phyloP scores from a whole-genome alignment of 1,140 invertebrate species.

The Listronotus oregonensis region DNA sequence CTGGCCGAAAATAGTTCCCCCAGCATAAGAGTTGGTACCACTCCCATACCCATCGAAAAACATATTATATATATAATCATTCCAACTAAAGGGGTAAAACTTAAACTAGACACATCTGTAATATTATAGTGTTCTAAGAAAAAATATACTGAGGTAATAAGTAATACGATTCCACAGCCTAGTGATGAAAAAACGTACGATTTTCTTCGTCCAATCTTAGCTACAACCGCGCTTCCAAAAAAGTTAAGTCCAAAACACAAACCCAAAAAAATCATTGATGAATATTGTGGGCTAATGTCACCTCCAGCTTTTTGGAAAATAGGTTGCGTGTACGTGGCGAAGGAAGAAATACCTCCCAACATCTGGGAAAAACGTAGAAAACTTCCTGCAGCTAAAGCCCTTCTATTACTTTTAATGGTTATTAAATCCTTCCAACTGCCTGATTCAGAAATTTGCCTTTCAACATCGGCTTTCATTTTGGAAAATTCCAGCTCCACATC shows the following conservation, averaged over 20 bases:
- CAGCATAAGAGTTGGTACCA: slow-evolving; percentile 47
- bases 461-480: slow-evolving; percentile 30
- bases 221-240: slow-evolving; percentile 61
- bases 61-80: slow-evolving; percentile 44
- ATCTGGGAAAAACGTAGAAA: slow-evolving; percentile 66
- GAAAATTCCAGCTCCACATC: slow-evolving; percentile 48
- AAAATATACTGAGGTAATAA: slow-evolving; percentile 59
- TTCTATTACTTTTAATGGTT: slow-evolving; percentile 55
- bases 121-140: slow-evolving; percentile 21
- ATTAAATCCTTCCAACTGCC: slow-evolving; percentile 47
- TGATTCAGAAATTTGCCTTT: slow-evolving; percentile 40
- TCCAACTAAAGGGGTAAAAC: slow-evolving; percentile 43
- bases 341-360: slow-evolving; percentile 65
- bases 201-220: slow-evolving; percentile 56
- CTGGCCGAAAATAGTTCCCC: slow-evolving; percentile 51
- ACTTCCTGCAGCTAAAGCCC: slow-evolving; percentile 53
- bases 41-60: slow-evolving; percentile 47
- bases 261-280: slow-evolving; percentile 60
- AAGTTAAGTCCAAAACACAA: slow-evolving; percentile 69
- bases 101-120: slow-evolving; percentile 43
- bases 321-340: slow-evolving; percentile 67
- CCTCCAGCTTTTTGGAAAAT: slow-evolving; percentile 60
- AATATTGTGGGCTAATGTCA: slow-evolving; percentile 66
- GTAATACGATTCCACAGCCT: slow-evolving; percentile 31
- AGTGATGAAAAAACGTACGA: slow-evolving; percentile 36